Evolutionary conservation across 2,888 invertebrate genomes (phyloP).

Genomic region (Tipula lateralis): DNA sequence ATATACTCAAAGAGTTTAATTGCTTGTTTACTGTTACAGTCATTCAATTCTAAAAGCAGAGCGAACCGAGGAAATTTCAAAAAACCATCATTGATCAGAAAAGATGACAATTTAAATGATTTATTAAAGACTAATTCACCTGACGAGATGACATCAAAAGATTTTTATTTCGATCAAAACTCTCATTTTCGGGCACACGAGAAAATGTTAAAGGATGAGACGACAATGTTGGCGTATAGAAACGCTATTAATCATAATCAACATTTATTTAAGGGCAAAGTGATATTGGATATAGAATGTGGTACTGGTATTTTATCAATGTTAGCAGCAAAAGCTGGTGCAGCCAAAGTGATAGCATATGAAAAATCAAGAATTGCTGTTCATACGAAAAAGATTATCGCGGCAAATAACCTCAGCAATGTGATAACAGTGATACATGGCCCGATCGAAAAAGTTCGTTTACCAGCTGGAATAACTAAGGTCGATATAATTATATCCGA

Average conservation of each 20-base stretch:
- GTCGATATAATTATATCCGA: constrained; percentile 89
- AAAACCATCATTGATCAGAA: background rate
- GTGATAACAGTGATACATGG: constrained; percentile 81
- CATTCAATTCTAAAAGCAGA: background rate
- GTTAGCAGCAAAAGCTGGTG: constrained; percentile 99
- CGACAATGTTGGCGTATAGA: constrained; percentile 94
- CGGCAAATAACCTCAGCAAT: constrained; percentile 74
- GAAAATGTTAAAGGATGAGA: constrained; percentile 99
- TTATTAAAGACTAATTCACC: constrained; percentile 47
- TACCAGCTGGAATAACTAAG: constrained; percentile 82
- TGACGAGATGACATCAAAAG: constrained; percentile 98
- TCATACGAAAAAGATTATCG: constrained; percentile 92
- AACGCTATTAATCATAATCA: constrained; percentile 99
- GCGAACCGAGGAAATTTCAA: background rate
- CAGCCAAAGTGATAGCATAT: constrained; percentile 89
- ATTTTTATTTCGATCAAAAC: constrained; percentile 99
- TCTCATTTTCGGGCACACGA: constrained; percentile 99
- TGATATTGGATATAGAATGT: constrained; percentile 92
- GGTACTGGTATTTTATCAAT: constrained; percentile 98
- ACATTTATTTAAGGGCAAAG: constrained; percentile 89
- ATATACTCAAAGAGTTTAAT: background rate
- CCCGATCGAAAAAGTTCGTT: constrained; percentile 86
- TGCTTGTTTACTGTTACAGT: background rate
- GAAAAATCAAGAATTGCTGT: constrained; percentile 99
- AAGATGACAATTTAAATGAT: background rate